Conservation (phyloP, 2,113 vertebrate species). For the Ictidomys tridecemlineatus region DNA sequence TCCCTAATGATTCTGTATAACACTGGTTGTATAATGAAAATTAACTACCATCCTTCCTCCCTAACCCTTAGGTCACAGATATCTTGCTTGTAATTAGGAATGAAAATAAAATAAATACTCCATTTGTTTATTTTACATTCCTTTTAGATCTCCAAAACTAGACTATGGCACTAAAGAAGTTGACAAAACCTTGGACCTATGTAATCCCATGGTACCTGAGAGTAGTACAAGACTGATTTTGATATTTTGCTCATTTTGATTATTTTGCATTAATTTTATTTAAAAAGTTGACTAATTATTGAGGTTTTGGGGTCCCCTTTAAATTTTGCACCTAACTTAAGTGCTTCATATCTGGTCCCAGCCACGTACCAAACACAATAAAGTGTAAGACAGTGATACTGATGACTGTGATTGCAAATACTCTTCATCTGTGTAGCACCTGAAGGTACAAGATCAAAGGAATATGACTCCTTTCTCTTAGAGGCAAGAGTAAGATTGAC, state of each 20-base stretch:
- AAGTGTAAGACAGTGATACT: neutral
- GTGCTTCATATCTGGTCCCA: neutral
- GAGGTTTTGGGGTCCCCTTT: neutral
- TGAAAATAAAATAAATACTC: constrained; percentile 33
- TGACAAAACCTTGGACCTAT: neutral
- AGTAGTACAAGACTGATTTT: neutral
- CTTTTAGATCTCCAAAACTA: neutral
- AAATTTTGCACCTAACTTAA: neutral
- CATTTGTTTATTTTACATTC: neutral
- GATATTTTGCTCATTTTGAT: neutral
- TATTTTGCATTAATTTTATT: constrained; percentile 39
- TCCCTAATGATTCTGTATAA: neutral
- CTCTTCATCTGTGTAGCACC: neutral
- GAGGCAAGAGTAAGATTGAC: neutral
- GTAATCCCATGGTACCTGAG: neutral
- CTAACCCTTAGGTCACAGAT: neutral
- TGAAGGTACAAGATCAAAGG: neutral
- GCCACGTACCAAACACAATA: neutral
- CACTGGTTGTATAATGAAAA: neutral
- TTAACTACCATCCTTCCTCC: neutral
- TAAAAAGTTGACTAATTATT: neutral
- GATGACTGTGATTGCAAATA: neutral
- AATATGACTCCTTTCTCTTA: neutral
- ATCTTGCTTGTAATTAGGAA: neutral
- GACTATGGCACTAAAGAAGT: neutral